Evolutionary conservation across 2,113 vertebrate genomes (phyloP), one percentile per base, ranked within the genome.

Genomic region (Megaleporinus macrocephalus): DNA sequence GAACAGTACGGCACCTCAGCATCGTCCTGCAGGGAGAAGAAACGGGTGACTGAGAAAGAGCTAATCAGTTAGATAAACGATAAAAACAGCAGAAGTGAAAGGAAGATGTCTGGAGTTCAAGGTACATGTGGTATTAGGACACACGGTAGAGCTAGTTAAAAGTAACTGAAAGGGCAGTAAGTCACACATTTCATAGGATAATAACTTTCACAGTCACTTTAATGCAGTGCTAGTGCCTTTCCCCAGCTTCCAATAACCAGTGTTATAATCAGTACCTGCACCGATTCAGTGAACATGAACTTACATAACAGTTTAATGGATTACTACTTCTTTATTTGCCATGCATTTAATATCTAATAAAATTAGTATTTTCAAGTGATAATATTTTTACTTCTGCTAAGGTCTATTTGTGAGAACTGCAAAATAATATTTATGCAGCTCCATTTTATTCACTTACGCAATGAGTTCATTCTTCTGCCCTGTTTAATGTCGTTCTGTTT

Each of bases 21-120:
- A 16, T 47, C 27, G 22, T 80, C 78, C 57, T 73, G 59, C 47
- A 62, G 44, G 49, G 72, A 79, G 59, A 13, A 71, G n/a, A 18
- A 11, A 27, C 12, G 16, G 62, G 18, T 36, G 30, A 11, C 18
- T 22, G 20, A 69, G 29, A 33, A 66, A 66, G 63, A 33, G 33
- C 13, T 53, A 29, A 22, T 24, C 5, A 27, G 0, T 55, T 14
- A 69, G 53, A 69, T 41, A 51, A 78, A n/a, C 7, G 47, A 68
- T 63, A 33, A 47, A 36, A 53, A 53, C 16, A 53, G 41, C 14
- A 55, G 30, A 61, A 27, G 30, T 66, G 55, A 51, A 73, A 30
- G 59, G 76, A 49, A n/a, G 30, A 44, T 66, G 63, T 66, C 27
- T 66, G 63, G 63, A 20, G 30, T 66, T 61, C 57, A 61, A 61